These are phyloP conservation scores for Thrips palmi DNA, from an alignment of 1,140 invertebrate genomes.

Conservation along the genomic window DNA sequence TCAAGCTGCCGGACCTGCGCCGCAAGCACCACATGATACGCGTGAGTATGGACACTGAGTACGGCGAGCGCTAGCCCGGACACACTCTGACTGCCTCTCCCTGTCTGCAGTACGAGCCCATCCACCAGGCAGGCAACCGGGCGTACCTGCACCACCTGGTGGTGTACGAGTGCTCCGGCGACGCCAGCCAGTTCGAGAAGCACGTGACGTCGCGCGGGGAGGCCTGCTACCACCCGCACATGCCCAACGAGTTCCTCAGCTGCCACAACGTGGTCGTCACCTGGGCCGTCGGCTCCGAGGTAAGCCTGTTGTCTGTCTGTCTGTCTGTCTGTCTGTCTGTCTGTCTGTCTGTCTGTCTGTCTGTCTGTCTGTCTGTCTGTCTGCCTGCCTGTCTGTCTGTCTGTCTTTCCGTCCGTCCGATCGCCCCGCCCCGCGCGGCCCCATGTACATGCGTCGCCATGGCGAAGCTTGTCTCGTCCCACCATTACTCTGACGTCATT, in stretches of 20 bases:
- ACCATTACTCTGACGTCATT: too few relatives aligned
- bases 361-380: too few relatives aligned
- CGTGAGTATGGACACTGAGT: slow-evolving; percentile 25
- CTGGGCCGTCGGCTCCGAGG: slow-evolving; percentile 68
- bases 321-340: too few relatives aligned
- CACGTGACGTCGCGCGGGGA: slow-evolving; percentile 45
- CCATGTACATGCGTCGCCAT: too few relatives aligned
- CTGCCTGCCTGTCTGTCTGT: too few relatives aligned
- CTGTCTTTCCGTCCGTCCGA: too few relatives aligned
- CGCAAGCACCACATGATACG: slow-evolving; percentile 66
- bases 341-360: too few relatives aligned
- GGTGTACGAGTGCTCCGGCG: slow-evolving; percentile 53
- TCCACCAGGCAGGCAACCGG: slow-evolving; percentile 31
- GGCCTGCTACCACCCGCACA: slow-evolving; percentile 41
- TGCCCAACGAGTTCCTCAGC: slow-evolving; percentile 54
- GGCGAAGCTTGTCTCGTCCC: too few relatives aligned
- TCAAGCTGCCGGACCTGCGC: slow-evolving; percentile 45
- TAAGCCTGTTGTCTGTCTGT: too few relatives aligned
- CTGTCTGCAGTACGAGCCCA: slow-evolving; percentile 47
- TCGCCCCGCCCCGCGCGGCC: too few relatives aligned
- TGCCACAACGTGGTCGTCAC: slow-evolving; percentile 60
- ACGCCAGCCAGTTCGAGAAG: slow-evolving; percentile 28
- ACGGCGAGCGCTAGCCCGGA: too few relatives aligned
- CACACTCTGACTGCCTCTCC: too few relatives aligned
- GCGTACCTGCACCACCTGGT: slow-evolving; percentile 62